phyloP scores from a whole-genome alignment of 1,140 invertebrate species.

The Ectropis grisescens region DNA sequence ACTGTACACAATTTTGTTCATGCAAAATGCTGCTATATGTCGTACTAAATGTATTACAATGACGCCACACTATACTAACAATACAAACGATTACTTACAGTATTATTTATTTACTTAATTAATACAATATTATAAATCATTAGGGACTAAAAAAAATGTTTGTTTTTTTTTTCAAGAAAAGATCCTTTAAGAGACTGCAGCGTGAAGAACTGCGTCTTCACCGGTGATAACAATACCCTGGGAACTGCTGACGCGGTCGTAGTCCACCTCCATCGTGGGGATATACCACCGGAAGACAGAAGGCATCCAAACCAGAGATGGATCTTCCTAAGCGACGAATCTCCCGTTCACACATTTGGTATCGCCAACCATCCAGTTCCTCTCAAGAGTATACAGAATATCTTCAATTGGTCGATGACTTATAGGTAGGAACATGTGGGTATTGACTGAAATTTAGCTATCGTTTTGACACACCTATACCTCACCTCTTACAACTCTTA shows the following conservation, averaged over 20 bases:
- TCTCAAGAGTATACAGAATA: constrained; percentile 57
- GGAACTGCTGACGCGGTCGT: constrained; percentile 36
- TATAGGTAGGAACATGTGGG: constrained; percentile 75
- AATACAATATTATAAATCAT: no score
- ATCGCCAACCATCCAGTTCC: constrained; percentile 15
- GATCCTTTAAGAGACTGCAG: constrained; percentile 32
- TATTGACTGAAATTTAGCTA: no score
- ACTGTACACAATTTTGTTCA: no score
- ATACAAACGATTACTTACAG: no score
- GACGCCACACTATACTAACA: no score
- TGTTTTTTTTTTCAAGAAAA: constrained; percentile 17
- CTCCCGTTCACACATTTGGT: constrained; percentile 31
- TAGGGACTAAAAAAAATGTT: no score
- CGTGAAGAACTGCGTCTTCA: constrained; percentile 43
- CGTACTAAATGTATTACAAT: no score
- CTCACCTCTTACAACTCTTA: no score
- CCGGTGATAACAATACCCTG: constrained; percentile 25
- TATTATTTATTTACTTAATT: no score
- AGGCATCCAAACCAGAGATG: constrained; percentile 33
- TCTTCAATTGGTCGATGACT: constrained; percentile 86
- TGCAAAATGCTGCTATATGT: no score
- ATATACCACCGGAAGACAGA: constrained; percentile 18
- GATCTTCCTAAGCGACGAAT: constrained; percentile 48
- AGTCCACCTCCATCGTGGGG: constrained; percentile 34
- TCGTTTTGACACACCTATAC: no score